Conservation (phyloP, 2,113 vertebrate genomes). For the Sylvia atricapilla region DNA sequence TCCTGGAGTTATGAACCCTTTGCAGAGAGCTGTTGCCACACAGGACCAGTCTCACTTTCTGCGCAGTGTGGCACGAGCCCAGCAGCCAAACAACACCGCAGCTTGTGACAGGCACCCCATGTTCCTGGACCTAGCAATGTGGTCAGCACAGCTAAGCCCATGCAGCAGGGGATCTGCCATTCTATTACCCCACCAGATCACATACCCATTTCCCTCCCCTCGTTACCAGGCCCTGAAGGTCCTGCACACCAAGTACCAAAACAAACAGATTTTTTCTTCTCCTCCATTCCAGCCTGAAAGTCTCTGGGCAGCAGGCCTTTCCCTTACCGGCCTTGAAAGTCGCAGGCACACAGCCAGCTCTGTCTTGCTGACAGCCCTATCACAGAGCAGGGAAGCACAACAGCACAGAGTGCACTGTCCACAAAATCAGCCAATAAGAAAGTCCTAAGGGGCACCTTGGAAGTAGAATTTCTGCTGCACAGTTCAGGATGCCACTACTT, state of each 20-base stretch:
- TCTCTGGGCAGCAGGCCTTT: neutral
- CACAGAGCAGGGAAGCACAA: neutral
- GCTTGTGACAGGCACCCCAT: accelerated
- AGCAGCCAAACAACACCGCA: neutral
- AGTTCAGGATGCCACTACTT: neutral
- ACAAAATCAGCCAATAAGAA: neutral
- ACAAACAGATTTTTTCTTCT: neutral
- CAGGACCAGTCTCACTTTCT: neutral
- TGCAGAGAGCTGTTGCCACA: neutral
- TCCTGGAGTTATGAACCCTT: neutral
- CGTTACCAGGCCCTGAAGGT: neutral
- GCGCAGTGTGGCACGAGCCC: neutral
- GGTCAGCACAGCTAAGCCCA: neutral
- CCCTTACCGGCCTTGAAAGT: neutral
- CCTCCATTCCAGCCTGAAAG: neutral
- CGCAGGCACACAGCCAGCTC: neutral
- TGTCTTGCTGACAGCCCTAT: neutral
- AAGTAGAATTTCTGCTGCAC: neutral
- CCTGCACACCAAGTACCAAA: neutral
- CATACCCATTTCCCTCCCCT: accelerated
- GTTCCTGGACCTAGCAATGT: accelerated
- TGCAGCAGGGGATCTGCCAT: neutral
- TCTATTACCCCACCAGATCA: accelerated
- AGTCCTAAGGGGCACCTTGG: neutral
- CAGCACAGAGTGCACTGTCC: neutral